Conservation (phyloP, 2,797 vertebrate species). For the Okamejei kenojei region DNA sequence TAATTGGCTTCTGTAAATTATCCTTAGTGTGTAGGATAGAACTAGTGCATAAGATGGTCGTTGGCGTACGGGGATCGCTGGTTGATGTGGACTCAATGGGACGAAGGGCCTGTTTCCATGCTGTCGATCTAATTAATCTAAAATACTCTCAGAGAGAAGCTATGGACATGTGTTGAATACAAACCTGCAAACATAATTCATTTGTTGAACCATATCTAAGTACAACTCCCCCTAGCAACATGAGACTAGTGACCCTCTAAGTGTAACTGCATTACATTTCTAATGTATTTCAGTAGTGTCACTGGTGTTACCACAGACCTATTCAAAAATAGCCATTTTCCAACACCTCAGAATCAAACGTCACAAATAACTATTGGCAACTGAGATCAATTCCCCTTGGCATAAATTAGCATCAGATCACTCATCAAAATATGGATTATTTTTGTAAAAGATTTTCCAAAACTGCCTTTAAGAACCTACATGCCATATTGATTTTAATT, state of each 20-base stretch:
- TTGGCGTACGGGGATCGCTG: too few relatives aligned
- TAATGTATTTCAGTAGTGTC: neutral
- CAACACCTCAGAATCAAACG: neutral
- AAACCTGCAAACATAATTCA: neutral
- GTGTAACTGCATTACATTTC: neutral
- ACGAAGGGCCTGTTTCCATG: too few relatives aligned
- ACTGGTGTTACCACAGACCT: neutral
- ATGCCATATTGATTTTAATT: constrained; percentile 1
- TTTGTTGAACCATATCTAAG: neutral
- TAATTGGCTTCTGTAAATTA: too few relatives aligned
- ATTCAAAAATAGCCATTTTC: neutral
- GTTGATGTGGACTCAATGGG: too few relatives aligned
- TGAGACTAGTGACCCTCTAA: neutral
- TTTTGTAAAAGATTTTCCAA: neutral
- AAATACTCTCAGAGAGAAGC: neutral
- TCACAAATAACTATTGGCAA: neutral
- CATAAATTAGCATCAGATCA: neutral
- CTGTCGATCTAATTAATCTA: too few relatives aligned
- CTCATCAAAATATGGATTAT: constrained; percentile 15
- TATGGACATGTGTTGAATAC: neutral
- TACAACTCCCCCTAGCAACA: neutral
- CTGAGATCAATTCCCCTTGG: neutral
- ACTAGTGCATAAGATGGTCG: too few relatives aligned
- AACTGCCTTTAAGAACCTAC: constrained; percentile 7
- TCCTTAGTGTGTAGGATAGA: too few relatives aligned